Percentiles rank a stretch among this genome's conserved stretches.
Conservation (phyloP, 2,797 vertebrate genomes). For the Eulemur rubriventer region DNA sequence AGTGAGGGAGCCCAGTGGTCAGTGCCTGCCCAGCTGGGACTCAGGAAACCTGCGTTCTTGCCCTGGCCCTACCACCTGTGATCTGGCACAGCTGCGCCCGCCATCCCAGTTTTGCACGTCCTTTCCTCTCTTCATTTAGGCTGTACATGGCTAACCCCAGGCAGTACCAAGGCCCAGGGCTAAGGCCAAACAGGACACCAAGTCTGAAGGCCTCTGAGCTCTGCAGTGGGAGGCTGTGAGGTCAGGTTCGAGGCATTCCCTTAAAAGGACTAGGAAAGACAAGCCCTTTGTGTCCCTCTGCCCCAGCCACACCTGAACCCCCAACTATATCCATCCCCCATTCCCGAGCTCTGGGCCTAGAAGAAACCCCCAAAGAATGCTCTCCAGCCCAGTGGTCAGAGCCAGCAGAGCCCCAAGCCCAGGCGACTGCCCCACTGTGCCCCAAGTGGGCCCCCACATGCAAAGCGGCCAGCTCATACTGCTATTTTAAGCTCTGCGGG, state of each 20-base stretch:
- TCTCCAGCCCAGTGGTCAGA: neutral
- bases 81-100: neutral
- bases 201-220: neutral
- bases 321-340: neutral
- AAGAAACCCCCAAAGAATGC: neutral
- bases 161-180: neutral
- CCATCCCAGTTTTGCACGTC: neutral
- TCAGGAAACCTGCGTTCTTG: neutral
- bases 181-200: neutral
- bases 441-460: slow-evolving; percentile 52
- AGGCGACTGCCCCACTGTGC: slow-evolving; percentile 32
- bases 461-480: slow-evolving; percentile 60
- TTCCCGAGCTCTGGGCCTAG: neutral
- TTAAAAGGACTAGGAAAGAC: neutral
- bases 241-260: neutral
- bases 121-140: neutral
- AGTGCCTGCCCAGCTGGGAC: neutral
- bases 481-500: slow-evolving; percentile 76
- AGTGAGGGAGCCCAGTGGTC: neutral
- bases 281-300: neutral
- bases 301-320: neutral
- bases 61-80: neutral
- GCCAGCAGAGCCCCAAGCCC: neutral
- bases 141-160: neutral
- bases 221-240: neutral